These are phyloP conservation scores for Auanema sp. DNA, from an alignment of 2,888 invertebrate genomes.

Conservation along the genomic window DNA sequence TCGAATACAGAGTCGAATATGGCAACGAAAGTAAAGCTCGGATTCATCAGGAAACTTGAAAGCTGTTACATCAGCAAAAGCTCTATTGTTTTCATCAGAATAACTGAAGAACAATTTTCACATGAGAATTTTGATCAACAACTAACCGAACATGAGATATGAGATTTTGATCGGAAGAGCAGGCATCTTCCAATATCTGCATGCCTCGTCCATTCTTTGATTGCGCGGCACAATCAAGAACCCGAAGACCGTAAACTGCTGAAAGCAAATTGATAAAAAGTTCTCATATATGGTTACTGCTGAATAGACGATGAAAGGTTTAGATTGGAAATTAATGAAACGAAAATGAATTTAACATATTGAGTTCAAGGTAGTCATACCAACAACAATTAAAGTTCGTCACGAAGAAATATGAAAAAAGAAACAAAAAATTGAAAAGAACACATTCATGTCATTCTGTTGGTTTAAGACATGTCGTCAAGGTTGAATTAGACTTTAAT, in stretches of 20 bases:
- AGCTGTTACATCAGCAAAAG: constrained; percentile 23
- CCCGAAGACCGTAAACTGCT: constrained; percentile 24
- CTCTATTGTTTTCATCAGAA: constrained; percentile 16
- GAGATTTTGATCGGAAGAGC: constrained; percentile 15
- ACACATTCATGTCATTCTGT: too few species aligned
- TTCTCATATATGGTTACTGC: neutral
- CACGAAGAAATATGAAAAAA: too few species aligned
- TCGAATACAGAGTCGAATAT: constrained; percentile 16
- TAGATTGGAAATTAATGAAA: neutral
- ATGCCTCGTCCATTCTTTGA: constrained; percentile 11
- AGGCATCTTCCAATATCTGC: constrained; percentile 14
- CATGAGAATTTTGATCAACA: neutral
- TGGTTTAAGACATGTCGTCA: too few species aligned
- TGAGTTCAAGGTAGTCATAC: neutral
- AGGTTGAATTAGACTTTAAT: too few species aligned
- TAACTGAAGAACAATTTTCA: constrained; percentile 11
- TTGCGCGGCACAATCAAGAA: constrained; percentile 15
- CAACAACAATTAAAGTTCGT: too few species aligned
- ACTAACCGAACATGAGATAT: constrained; percentile 16
- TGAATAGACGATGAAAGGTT: neutral
- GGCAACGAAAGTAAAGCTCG: constrained; percentile 19
- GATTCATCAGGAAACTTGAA: constrained; percentile 23
- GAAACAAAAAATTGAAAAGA: too few species aligned
- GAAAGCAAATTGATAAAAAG: constrained; percentile 6
- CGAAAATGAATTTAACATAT: neutral